phyloP scores from a whole-genome alignment of 2,797 vertebrate genomes.

The Acrossocheilus fasciatus region DNA sequence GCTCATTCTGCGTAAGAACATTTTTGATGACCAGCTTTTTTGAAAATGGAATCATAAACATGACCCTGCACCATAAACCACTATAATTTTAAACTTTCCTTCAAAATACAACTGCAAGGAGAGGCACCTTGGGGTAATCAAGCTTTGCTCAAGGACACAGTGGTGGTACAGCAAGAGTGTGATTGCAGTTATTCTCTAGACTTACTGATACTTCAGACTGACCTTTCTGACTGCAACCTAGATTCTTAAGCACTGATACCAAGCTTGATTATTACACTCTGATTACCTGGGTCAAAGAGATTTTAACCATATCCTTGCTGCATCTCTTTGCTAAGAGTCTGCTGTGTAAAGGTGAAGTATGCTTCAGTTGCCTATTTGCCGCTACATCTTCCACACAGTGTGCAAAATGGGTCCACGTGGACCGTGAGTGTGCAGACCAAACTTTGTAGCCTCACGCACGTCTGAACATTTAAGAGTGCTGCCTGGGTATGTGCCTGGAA shows the following conservation, averaged over 20 bases:
- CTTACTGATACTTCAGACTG: neutral
- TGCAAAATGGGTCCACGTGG: neutral
- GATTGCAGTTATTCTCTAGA: neutral
- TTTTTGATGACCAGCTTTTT: neutral
- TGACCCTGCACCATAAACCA: neutral
- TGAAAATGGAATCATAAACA: neutral
- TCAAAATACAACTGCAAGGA: neutral
- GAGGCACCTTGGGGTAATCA: neutral
- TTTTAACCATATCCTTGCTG: neutral
- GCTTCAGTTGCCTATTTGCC: neutral
- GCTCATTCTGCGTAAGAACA: neutral
- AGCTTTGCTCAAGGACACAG: constrained; percentile 3
- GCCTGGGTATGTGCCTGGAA: neutral
- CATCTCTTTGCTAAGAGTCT: neutral
- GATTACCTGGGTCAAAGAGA: neutral
- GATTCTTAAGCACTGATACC: neutral
- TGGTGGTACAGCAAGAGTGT: neutral
- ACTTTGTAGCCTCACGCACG: neutral
- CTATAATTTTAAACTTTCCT: neutral
- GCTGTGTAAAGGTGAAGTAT: neutral
- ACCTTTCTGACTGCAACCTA: neutral
- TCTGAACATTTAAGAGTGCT: neutral
- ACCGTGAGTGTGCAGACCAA: neutral
- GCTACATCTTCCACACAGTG: neutral
- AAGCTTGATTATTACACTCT: neutral